A percentile compares a stretch with the other conserved stretches of the same genome.
Evolutionary conservation across 2,888 invertebrate species (phyloP).

Genomic region (Nemoura dubitans): DNA sequence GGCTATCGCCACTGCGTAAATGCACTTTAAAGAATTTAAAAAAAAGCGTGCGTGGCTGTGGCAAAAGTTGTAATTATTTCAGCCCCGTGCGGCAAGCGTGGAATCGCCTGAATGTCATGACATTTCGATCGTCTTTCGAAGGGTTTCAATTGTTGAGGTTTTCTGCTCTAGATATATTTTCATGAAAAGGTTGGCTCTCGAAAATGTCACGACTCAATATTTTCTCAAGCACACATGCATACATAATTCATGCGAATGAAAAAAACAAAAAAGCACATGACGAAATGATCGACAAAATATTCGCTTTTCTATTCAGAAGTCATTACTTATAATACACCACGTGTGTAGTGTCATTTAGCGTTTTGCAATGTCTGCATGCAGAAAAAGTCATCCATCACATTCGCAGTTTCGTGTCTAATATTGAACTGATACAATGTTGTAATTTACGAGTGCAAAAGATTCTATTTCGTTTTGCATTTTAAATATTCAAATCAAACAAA

Average conservation of each 20-base stretch:
- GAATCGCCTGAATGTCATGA: constrained; percentile 25
- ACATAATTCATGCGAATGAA: constrained; percentile 17
- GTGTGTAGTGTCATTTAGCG: background rate
- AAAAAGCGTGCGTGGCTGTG: no score
- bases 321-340: background rate
- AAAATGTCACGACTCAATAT: constrained; percentile 17
- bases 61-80: background rate
- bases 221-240: background rate
- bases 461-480: background rate
- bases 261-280: background rate
- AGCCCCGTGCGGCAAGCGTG: background rate
- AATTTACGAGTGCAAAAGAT: background rate
- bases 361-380: background rate
- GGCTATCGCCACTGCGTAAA: no score
- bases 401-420: background rate
- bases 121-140: constrained; percentile 10
- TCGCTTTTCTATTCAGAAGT: background rate
- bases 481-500: no score
- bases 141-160: constrained; percentile 28
- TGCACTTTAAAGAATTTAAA: no score
- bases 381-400: background rate
- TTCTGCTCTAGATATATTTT: constrained; percentile 25
- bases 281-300: constrained; percentile 1
- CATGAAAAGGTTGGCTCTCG: constrained; percentile 22
- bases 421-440: background rate